Evolutionary conservation across 2,113 vertebrate genomes (phyloP).

Genomic region (Cygnus atratus): DNA sequence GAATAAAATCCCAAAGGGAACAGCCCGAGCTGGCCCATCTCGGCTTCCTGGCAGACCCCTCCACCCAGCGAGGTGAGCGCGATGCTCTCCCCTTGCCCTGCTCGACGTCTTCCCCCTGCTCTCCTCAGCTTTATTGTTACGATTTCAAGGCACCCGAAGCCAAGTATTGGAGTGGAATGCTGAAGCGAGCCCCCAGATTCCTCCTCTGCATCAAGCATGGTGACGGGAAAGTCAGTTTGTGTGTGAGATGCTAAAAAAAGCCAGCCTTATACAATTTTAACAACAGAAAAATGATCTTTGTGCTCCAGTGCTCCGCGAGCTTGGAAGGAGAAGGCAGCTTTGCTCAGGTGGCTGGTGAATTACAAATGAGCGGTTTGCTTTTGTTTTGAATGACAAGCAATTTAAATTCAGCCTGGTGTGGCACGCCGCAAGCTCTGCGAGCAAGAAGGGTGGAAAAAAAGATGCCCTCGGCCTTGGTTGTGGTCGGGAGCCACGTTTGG

Average conservation of each 20-base stretch:
- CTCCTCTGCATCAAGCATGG: not conserved
- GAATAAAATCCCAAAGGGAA: not conserved
- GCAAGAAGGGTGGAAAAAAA: not conserved
- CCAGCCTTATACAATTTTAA: slow-evolving; percentile 75
- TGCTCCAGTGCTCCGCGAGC: slow-evolving; percentile 71
- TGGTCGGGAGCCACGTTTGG: too few species aligned
- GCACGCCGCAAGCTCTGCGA: slow-evolving; percentile 30
- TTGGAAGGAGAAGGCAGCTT: slow-evolving; percentile 60
- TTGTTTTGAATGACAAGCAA: slow-evolving; percentile 86
- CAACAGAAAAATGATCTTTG: slow-evolving; percentile 81
- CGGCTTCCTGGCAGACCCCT: accelerated
- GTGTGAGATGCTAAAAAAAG: slow-evolving; percentile 71
- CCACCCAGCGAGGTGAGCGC: accelerated
- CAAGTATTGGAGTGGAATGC: slow-evolving; percentile 31
- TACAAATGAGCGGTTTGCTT: slow-evolving; percentile 84
- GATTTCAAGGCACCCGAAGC: slow-evolving; percentile 61
- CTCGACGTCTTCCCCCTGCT: not conserved
- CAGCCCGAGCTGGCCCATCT: not conserved
- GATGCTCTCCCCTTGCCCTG: not conserved
- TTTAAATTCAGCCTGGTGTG: slow-evolving; percentile 77
- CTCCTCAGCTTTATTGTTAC: not conserved
- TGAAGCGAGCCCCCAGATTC: slow-evolving; percentile 15
- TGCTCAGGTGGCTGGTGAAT: slow-evolving; percentile 85
- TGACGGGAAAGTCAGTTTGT: slow-evolving; percentile 63
- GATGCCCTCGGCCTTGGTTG: not conserved